Evolutionary conservation across 2,113 vertebrate species (phyloP).

Genomic region (Rallus limicola): DNA sequence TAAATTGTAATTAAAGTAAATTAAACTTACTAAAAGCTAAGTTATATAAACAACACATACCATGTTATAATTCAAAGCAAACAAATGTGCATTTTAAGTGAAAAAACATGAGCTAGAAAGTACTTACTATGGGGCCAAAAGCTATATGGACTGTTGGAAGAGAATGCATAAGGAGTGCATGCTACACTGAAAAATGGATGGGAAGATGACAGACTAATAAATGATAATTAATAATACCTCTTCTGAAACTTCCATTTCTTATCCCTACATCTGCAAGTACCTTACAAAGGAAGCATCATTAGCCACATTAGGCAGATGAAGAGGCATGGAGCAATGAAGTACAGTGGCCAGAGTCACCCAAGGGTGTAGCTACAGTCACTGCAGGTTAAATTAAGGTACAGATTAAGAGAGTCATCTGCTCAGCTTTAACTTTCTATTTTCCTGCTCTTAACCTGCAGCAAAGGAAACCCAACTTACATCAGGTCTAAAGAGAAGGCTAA

Average conservation of each 20-base stretch:
- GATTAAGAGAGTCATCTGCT: background rate
- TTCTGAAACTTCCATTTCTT: conserved; percentile 30
- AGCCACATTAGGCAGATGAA: conserved; percentile 15
- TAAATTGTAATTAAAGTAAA: background rate
- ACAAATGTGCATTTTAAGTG: background rate
- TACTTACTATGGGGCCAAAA: background rate
- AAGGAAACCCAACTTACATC: background rate
- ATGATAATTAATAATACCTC: background rate
- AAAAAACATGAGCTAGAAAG: background rate
- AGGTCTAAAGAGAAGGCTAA: background rate
- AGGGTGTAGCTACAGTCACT: background rate
- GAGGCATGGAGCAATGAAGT: background rate
- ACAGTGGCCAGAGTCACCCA: background rate
- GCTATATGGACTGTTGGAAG: background rate
- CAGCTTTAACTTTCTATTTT: background rate
- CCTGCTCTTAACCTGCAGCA: background rate
- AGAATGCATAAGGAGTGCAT: background rate
- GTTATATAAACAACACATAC: background rate
- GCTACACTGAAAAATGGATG: background rate
- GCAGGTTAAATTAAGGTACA: background rate
- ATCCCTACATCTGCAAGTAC: background rate
- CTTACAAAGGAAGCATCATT: background rate
- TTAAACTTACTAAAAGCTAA: background rate
- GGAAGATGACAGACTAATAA: background rate
- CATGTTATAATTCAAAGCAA: background rate